A percentile compares a stretch with the other conserved stretches of the same genome.
These are phyloP conservation scores for Mionectes macconnelli DNA, from an alignment of 2,113 vertebrate species.

Conservation along the genomic window DNA sequence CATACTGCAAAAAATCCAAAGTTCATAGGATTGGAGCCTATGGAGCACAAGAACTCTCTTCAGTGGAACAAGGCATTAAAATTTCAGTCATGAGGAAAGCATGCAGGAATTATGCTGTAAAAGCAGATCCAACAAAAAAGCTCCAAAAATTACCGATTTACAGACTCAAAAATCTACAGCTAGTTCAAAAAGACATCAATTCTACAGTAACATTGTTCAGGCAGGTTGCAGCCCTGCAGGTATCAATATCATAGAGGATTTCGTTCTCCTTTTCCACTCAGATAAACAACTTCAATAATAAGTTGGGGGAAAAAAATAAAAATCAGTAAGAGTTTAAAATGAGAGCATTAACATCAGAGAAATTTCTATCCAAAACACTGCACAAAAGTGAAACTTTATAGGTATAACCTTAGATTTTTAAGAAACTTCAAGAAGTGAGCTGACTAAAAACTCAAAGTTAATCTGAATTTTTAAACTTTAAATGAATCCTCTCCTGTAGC, in stretches of 20 bases:
- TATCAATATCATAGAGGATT: background rate
- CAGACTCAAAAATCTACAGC: background rate
- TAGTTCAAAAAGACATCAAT: background rate
- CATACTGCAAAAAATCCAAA: background rate
- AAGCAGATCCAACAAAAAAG: background rate
- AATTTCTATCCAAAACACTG: background rate
- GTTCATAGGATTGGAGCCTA: background rate
- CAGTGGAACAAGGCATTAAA: background rate
- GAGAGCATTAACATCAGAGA: background rate
- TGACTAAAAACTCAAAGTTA: background rate
- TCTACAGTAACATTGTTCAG: background rate
- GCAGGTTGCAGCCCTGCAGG: background rate
- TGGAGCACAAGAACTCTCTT: background rate
- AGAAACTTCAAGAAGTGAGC: background rate
- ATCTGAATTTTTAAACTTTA: background rate
- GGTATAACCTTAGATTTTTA: background rate
- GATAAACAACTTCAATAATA: background rate
- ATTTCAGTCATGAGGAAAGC: background rate
- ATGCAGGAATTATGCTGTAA: background rate
- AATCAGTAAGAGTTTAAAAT: fast-evolving
- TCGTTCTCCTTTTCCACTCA: background rate
- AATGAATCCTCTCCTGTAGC: background rate
- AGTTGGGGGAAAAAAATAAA: background rate
- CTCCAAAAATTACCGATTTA: background rate
- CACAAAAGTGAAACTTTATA: background rate